Evolutionary conservation across 2,888 invertebrate species (phyloP), one percentile per base, ranked within the genome.

Genomic region (Hipparchia sbordonii): DNA sequence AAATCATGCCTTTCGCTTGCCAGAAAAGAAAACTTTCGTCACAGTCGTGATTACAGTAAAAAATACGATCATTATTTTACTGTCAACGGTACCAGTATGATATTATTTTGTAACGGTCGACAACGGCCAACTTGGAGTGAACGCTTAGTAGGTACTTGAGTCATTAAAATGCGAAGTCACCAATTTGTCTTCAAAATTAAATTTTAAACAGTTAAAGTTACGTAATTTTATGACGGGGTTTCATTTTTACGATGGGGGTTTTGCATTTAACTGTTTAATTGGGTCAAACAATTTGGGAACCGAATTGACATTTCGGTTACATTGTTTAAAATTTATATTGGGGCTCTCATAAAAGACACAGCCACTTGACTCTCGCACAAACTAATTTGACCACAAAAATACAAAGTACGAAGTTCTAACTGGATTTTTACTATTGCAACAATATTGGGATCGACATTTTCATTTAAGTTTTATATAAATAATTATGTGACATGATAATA

Each of bases 241-340:
- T 57, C 5, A 86, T 83, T 87, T 89, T 88, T 85, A 89, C 87
- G 86, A 85, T 82, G 81, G 82, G 84, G 85, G 70, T 60, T 82
- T 84, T 81, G 85, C 89, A 87, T 89, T 89, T 87, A 88, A 90
- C 85, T 81, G 82, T 87, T 88, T 89, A 90, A 91, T 90, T 90
- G 85, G 87, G 84, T 86, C 84, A 86, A 87, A 70, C 72, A 63
- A 72, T 72, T 71, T 67, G 54, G 60, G 85, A 84, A 82, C 39
- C 81, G 84, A 84, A 83, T 85, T 84, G 81, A 82, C 84, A 81
- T 87, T 90, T 88, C 82, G 85, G 87, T 86, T 90, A 90, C 89
- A 90, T 88, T 91, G 90, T 90, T 87, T 85, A 82, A 87, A 87
- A 85, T 87, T 87, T 84, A 86, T 89, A 89, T 88, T 86, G 83